phyloP scores from a whole-genome alignment of 2,888 invertebrate species.

The Hesperia comma region DNA sequence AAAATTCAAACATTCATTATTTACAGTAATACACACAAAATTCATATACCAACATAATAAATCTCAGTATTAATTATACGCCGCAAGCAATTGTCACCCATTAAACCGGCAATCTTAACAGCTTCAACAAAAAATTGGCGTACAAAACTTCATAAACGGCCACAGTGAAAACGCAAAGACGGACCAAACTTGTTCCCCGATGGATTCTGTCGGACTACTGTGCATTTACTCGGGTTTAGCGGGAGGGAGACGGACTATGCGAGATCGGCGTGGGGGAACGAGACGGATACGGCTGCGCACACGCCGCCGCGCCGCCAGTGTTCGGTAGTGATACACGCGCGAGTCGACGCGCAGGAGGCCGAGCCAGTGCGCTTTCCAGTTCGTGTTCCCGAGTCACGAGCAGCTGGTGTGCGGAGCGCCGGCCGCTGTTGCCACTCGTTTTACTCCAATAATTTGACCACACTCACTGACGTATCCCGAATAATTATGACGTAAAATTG shows the following conservation, averaged over 20 bases:
- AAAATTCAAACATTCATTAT: slow-evolving; percentile 4
- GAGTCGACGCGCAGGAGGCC: slow-evolving; percentile 65
- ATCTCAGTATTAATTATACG: slow-evolving; percentile 68
- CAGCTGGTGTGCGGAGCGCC: slow-evolving; percentile 74
- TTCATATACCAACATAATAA: slow-evolving; percentile 46
- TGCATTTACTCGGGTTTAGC: slow-evolving; percentile 63
- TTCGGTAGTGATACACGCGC: slow-evolving; percentile 70
- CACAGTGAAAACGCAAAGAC: slow-evolving; percentile 73
- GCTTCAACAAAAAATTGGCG: slow-evolving; percentile 69
- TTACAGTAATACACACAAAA: not conserved
- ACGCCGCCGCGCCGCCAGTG: slow-evolving; percentile 69
- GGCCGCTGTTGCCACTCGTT: slow-evolving; percentile 69
- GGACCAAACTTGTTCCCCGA: slow-evolving; percentile 77
- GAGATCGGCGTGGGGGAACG: slow-evolving; percentile 48
- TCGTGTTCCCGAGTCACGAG: slow-evolving; percentile 73
- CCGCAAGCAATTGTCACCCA: slow-evolving; percentile 64
- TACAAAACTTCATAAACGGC: slow-evolving; percentile 65
- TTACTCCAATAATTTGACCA: slow-evolving; percentile 64
- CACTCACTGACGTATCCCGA: slow-evolving; percentile 57
- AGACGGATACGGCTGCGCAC: slow-evolving; percentile 64
- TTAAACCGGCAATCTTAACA: slow-evolving; percentile 70
- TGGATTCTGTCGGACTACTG: slow-evolving; percentile 74
- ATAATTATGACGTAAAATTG: slow-evolving; percentile 66
- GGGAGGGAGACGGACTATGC: slow-evolving; percentile 49
- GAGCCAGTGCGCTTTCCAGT: slow-evolving; percentile 74